A percentile compares a stretch with the other conserved stretches of the same genome.
phyloP scores from a whole-genome alignment of 1,140 invertebrate genomes.

The Cyclina sinensis region DNA sequence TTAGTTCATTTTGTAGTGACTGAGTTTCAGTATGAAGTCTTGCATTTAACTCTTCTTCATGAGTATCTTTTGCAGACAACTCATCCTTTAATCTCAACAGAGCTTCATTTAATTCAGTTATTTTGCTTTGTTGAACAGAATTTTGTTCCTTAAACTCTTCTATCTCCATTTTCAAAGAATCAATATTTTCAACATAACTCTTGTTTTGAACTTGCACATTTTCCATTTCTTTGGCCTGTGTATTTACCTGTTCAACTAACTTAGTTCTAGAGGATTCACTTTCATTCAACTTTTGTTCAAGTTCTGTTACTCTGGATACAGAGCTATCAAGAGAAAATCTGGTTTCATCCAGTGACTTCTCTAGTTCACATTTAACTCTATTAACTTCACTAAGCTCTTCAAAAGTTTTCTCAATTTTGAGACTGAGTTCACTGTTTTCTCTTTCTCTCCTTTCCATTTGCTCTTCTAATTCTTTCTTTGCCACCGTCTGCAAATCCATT shows the following conservation, averaged over 20 bases:
- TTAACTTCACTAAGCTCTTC: not conserved
- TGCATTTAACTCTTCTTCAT: slow-evolving; percentile 7
- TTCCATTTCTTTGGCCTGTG: slow-evolving; percentile 6
- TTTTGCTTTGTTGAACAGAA: slow-evolving; percentile 16
- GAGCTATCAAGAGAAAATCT: slow-evolving; percentile 39
- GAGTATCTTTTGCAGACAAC: not conserved
- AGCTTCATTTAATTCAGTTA: not conserved
- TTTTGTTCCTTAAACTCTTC: not conserved
- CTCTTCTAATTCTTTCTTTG: slow-evolving; percentile 38
- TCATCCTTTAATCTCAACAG: slow-evolving; percentile 43
- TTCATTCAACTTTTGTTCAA: slow-evolving; percentile 25
- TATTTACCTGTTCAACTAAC: slow-evolving; percentile 5
- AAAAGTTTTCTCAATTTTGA: not conserved
- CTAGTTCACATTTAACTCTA: not conserved
- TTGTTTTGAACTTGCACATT: slow-evolving; percentile 19
- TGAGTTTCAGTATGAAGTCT: slow-evolving; percentile 2
- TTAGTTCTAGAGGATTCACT: not conserved
- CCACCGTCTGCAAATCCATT: not conserved
- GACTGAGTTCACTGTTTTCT: slow-evolving; percentile 8
- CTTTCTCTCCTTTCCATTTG: not conserved
- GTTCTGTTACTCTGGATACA: not conserved
- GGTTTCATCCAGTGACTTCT: slow-evolving; percentile 37
- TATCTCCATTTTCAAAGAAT: not conserved
- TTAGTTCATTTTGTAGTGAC: slow-evolving; percentile 1
- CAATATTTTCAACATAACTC: slow-evolving; percentile 32